These are phyloP conservation scores for Glaucomys volans DNA, from an alignment of 2,113 vertebrate genomes.

Conservation along the genomic window DNA sequence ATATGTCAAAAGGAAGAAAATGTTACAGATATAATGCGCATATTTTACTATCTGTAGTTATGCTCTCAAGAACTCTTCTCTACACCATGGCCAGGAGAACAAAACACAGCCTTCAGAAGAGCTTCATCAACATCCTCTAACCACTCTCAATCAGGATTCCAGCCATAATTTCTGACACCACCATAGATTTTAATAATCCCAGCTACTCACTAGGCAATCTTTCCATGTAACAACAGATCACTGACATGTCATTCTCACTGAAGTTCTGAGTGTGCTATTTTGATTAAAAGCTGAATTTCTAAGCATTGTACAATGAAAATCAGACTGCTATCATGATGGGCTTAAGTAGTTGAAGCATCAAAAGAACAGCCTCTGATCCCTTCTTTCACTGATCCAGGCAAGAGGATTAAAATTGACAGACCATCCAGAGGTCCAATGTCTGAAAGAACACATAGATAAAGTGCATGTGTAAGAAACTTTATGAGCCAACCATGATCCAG, in stretches of 20 bases:
- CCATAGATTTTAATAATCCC: slow-evolving; percentile 63
- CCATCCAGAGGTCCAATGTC: background rate
- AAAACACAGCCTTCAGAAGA: slow-evolving; percentile 29
- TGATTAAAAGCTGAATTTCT: slow-evolving; percentile 68
- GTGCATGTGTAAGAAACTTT: background rate
- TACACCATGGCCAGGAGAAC: background rate
- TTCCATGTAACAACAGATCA: slow-evolving; percentile 61
- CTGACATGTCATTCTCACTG: background rate
- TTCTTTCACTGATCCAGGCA: background rate
- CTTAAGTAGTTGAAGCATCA: slow-evolving; percentile 48
- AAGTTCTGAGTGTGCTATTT: slow-evolving; percentile 64
- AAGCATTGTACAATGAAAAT: slow-evolving; percentile 51
- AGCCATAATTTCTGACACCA: background rate
- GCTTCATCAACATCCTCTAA: slow-evolving; percentile 45
- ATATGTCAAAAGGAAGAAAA: background rate
- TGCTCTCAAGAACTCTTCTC: background rate
- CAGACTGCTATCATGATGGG: background rate
- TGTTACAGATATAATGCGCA: background rate
- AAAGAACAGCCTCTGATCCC: slow-evolving; percentile 15
- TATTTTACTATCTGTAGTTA: slow-evolving; percentile 23
- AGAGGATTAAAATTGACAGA: slow-evolving; percentile 55
- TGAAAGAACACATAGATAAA: background rate
- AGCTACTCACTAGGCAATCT: slow-evolving; percentile 19
- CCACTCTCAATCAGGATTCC: slow-evolving; percentile 14
- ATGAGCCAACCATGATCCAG: background rate